Evolutionary conservation across 2,797 vertebrate species (phyloP), one percentile per base, ranked within the genome.

Genomic region (Vireo griseus): DNA sequence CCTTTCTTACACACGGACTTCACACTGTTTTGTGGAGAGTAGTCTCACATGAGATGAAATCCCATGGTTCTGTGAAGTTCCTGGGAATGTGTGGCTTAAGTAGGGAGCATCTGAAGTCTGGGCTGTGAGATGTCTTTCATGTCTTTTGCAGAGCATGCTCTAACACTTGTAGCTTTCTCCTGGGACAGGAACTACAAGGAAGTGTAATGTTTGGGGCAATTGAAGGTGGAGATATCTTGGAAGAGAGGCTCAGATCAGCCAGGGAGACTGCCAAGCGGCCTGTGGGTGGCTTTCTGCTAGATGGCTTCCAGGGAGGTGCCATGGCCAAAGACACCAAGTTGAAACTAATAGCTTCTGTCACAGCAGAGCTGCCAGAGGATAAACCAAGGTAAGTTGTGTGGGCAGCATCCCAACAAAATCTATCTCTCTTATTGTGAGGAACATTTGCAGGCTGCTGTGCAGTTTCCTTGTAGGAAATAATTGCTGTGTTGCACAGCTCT

Each of bases 251-350:
- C 69, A 98, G 99, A 86, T 99, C 99, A 2, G 99, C 99, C 45
- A 98, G 97, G 62, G 99, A 99, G 97, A 99, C 99, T 9, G 98
- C 98, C 78, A 99, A 99, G 97, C 98, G 99, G 72, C 99, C 99
- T 0, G 99, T 99, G 37, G 98, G 98, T 16, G 99, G 99, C 86
- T 99, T 99, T 97, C 98, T 99, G 59, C 97, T 99, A 96, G 99
- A 99, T 45, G 98, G 99, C 74, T 98, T 99, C 93, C 99, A 98
- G 86, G 98, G 98, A 17, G 86, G 91, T 84, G 95, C 97, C 71
- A 97, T 98, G 97, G 97, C 97, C 69, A 97, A 95, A 92, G 96
- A 98, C 65, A 97, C 98, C 73, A 99, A 98, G 92, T 97, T 97
- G 92, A 97, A 98, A 92, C 98, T 99, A 96, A 98, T 99, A 89